These are phyloP conservation scores for Nyctibius bracteatus DNA, from an alignment of 2,113 vertebrate species.

Conservation along the genomic window DNA sequence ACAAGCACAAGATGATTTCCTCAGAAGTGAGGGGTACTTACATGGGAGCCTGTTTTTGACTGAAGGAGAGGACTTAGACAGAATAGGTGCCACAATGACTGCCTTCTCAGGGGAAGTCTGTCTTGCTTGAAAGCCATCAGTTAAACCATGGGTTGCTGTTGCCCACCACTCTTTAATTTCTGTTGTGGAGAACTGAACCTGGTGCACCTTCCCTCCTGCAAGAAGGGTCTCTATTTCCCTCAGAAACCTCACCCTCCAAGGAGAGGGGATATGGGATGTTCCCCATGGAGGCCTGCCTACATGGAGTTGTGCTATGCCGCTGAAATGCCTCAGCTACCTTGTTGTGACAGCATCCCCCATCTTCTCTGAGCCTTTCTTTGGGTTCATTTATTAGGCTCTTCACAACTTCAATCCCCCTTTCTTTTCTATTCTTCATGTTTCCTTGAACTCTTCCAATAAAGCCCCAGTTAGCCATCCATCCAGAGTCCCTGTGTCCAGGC, in stretches of 20 bases:
- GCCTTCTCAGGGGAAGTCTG: not conserved
- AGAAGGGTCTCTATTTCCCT: not conserved
- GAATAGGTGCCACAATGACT: not conserved
- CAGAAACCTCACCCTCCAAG: not conserved
- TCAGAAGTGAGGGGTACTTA: not conserved
- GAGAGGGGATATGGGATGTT: not conserved
- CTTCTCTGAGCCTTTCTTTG: not conserved
- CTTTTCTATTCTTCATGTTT: not conserved
- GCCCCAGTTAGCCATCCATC: not conserved
- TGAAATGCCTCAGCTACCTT: not conserved
- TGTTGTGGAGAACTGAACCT: not conserved
- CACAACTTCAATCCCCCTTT: not conserved
- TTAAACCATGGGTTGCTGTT: not conserved
- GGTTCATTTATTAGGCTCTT: not conserved
- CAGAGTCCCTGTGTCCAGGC: not conserved
- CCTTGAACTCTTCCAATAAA: not conserved
- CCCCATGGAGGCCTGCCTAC: fast-evolving
- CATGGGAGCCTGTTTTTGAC: not conserved
- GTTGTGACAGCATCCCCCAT: fast-evolving
- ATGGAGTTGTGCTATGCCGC: fast-evolving
- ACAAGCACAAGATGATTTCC: not conserved
- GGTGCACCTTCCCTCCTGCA: not conserved
- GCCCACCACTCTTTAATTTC: not conserved
- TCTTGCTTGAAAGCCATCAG: not conserved
- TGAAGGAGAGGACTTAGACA: not conserved